Conservation (phyloP, 2,113 vertebrate species). For the Gasterosteus nipponicus region DNA sequence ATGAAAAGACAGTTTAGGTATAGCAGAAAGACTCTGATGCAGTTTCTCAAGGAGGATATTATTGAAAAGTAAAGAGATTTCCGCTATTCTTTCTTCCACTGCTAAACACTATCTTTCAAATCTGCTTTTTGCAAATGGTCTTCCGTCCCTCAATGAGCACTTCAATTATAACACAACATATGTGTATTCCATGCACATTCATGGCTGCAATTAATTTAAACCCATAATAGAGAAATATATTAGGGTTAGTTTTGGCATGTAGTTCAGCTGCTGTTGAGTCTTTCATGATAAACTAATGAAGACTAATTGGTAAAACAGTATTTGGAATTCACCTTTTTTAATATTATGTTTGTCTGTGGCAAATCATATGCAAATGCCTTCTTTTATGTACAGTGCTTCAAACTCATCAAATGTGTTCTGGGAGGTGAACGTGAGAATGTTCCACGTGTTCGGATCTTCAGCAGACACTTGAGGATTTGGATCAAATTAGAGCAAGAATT, state of each 20-base stretch:
- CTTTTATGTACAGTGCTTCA: not conserved
- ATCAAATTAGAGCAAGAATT: not conserved
- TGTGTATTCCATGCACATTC: not conserved
- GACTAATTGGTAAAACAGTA: not conserved
- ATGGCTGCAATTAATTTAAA: not conserved
- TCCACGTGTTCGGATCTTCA: not conserved
- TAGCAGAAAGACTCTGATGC: conserved; percentile 18
- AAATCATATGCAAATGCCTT: not conserved
- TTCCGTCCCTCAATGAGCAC: not conserved
- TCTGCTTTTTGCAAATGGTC: conserved; percentile 1
- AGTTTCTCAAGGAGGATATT: conserved; percentile 24
- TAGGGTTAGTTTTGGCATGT: not conserved
- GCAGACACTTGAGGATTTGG: not conserved
- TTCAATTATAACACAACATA: conserved; percentile 3
- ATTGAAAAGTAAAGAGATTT: not conserved
- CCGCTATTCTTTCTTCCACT: not conserved
- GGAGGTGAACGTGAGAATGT: too few species aligned
- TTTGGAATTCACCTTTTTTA: not conserved
- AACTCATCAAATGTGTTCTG: not conserved
- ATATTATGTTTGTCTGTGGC: not conserved
- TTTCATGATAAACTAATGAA: not conserved
- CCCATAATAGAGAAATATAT: not conserved
- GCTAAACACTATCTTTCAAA: not conserved
- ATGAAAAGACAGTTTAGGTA: conserved; percentile 13
- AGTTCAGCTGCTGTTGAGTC: not conserved